Percentiles rank a stretch among this genome's conserved stretches.
Evolutionary conservation across 2,888 invertebrate species (phyloP).

Genomic region (Bhutanitis thaidina): DNA sequence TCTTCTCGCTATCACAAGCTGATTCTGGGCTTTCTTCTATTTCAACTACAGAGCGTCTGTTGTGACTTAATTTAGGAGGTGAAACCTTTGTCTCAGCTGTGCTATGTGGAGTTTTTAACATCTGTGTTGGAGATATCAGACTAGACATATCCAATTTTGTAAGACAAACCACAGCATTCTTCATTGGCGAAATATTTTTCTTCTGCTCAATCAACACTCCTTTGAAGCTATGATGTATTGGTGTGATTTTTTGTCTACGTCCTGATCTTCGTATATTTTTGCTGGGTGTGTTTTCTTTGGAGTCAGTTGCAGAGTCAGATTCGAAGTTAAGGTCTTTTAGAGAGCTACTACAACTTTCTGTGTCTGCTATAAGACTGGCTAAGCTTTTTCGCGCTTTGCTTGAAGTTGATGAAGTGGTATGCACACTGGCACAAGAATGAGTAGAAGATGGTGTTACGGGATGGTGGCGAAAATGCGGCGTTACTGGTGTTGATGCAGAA

Average conservation of each 20-base stretch:
- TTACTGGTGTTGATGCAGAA: conserved; percentile 61
- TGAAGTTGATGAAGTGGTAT: conserved; percentile 66
- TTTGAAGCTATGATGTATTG: conserved; percentile 61
- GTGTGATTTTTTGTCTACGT: conserved; percentile 50
- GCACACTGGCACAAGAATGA: conserved; percentile 63
- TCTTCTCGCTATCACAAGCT: conserved; percentile 55
- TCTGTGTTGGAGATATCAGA: conserved; percentile 58
- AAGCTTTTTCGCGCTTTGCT: conserved; percentile 67
- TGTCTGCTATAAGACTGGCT: conserved; percentile 68
- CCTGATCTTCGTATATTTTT: conserved; percentile 48
- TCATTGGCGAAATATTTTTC: conserved; percentile 54
- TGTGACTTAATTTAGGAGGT: conserved; percentile 63
- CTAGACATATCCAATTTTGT: conserved; percentile 60
- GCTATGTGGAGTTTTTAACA: conserved; percentile 68
- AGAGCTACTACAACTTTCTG: conserved; percentile 75
- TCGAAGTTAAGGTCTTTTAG: conserved; percentile 73
- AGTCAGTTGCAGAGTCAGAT: conserved; percentile 65
- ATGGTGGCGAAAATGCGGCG: conserved; percentile 61
- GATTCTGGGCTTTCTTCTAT: conserved; percentile 67
- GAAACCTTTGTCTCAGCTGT: conserved; percentile 51
- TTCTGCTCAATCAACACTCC: conserved; percentile 62
- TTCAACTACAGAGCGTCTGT: conserved; percentile 51
- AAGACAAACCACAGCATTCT: conserved; percentile 49
- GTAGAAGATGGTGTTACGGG: conserved; percentile 69
- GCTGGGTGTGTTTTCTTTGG: conserved; percentile 70